Base-by-base conservation (phyloP, 2,888 invertebrate species). In the Globia sparganii region DNA sequence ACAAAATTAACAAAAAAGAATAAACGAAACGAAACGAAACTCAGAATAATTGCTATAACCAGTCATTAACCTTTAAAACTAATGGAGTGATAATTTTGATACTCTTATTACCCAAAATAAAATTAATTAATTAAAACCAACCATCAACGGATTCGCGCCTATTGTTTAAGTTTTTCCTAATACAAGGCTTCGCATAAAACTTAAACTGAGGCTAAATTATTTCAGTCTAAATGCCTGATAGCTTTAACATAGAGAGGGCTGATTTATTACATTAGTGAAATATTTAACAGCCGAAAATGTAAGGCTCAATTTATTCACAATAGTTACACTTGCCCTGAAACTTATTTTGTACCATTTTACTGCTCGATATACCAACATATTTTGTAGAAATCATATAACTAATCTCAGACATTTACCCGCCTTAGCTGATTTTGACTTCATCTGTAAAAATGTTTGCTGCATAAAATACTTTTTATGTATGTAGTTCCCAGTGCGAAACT, bases 381-480 rank as follows among this genome's bases (percentile, higher is more conserved):
- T 43, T 34, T 53, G 15, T 37, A 15, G 9, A n/a, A n/a, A 11
- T 25, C 28, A 34, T 67, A 56, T 40, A 28, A n/a, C 46, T 37
- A 61, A 66, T 72, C 46, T 21, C 13, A 25, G n/a, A 25, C 25
- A n/a, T 37, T 68, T 31, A 28, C 31, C 13, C 37, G 2, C 43
- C 6, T 25, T 21, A 53, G 18, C 49, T 21, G 40, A 58, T 71
- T 80, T 84, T 68, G 64, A 46, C 49, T 77, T 75, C 28, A 59
- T 59, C 72, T 69, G 80, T 81, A 85, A 77, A 80, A 83, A 76
- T 72, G 25, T 76, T 75, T 75, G n/a, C 40, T 69, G 40, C 76
- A 69, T 82, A 76, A 82, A 85, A 75, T 72, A 80, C 67, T 85
- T 80, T 82, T 82, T 81, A 85, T 72, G 61, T 81, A 85, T 72